Evolutionary conservation across 2,888 invertebrate species (phyloP).

Genomic region (Tiliacea citrago): DNA sequence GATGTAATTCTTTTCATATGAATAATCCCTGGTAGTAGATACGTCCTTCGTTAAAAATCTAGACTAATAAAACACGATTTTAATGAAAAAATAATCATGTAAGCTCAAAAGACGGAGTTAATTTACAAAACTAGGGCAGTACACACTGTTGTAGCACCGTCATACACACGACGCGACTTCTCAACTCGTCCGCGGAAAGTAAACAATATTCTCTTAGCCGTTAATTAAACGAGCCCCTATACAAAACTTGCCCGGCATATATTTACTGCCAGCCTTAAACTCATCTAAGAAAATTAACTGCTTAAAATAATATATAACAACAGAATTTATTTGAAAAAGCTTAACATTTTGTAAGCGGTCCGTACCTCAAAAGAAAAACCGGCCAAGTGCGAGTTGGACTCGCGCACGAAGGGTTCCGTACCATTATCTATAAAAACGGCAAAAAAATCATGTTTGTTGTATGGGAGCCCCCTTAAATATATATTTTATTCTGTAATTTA

Average conservation of each 20-base stretch:
- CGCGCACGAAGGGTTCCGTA: too few relatives aligned
- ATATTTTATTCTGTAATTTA: too few relatives aligned
- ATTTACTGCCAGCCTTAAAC: slow-evolving; percentile 33
- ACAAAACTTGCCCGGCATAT: slow-evolving; percentile 19
- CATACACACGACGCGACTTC: slow-evolving; percentile 12
- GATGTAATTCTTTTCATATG: too few relatives aligned
- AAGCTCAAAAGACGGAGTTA: not conserved
- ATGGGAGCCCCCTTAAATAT: too few relatives aligned
- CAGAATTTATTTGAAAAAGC: not conserved
- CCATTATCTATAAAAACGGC: too few relatives aligned
- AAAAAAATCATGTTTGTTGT: too few relatives aligned
- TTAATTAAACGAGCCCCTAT: slow-evolving; percentile 36
- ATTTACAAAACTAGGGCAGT: slow-evolving; percentile 4
- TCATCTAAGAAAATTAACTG: not conserved
- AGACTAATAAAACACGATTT: not conserved
- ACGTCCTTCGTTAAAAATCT: not conserved
- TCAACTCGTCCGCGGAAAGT: slow-evolving; percentile 11
- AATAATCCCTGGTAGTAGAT: not conserved
- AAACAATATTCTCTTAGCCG: slow-evolving; percentile 26
- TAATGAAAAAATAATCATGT: not conserved
- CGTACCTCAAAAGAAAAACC: too few relatives aligned
- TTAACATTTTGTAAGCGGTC: not conserved
- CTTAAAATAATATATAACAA: not conserved
- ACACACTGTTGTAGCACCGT: not conserved
- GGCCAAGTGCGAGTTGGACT: too few relatives aligned